phyloP scores from a whole-genome alignment of 2,113 vertebrate genomes.

The Amphiprion ocellaris region DNA sequence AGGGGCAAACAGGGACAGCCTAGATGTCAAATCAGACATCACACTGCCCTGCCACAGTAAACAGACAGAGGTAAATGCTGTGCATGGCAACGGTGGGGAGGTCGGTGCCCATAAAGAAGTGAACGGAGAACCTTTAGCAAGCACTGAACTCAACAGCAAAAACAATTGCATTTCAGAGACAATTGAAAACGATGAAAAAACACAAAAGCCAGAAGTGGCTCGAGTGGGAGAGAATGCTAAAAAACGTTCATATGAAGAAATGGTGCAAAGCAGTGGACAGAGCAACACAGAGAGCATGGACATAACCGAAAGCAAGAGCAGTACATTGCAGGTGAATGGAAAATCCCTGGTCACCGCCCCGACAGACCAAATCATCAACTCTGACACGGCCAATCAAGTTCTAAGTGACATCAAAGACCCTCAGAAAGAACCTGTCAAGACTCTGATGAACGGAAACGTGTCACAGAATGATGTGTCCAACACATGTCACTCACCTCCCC shows the following conservation, averaged over 20 bases:
- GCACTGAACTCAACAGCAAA: slow-evolving; percentile 45
- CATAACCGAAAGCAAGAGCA: slow-evolving; percentile 55
- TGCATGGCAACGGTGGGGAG: slow-evolving; percentile 39
- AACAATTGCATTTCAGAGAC: slow-evolving; percentile 43
- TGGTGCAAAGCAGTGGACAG: slow-evolving; percentile 44
- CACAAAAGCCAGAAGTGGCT: slow-evolving; percentile 64
- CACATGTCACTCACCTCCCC: slow-evolving; percentile 69
- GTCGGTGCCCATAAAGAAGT: slow-evolving; percentile 56
- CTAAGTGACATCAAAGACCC: slow-evolving; percentile 82
- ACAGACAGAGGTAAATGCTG: slow-evolving; percentile 5
- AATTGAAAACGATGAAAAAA: slow-evolving; percentile 51
- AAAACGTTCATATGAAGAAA: slow-evolving; percentile 77
- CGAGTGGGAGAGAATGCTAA: slow-evolving; percentile 63
- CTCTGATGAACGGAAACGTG: slow-evolving; percentile 93
- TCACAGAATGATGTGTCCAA: slow-evolving; percentile 70
- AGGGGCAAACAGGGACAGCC: slow-evolving; percentile 34
- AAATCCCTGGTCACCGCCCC: slow-evolving; percentile 69
- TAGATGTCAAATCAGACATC: slow-evolving; percentile 60
- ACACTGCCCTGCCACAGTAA: slow-evolving; percentile 32
- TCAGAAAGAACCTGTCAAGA: slow-evolving; percentile 85
- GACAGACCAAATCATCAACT: slow-evolving; percentile 62
- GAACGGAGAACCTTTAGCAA: slow-evolving; percentile 64
- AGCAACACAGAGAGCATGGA: slow-evolving; percentile 63
- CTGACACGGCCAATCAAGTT: slow-evolving; percentile 77
- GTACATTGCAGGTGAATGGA: slow-evolving; percentile 91